Conservation (phyloP, 2,113 vertebrate species). For the Bucco capensis region DNA sequence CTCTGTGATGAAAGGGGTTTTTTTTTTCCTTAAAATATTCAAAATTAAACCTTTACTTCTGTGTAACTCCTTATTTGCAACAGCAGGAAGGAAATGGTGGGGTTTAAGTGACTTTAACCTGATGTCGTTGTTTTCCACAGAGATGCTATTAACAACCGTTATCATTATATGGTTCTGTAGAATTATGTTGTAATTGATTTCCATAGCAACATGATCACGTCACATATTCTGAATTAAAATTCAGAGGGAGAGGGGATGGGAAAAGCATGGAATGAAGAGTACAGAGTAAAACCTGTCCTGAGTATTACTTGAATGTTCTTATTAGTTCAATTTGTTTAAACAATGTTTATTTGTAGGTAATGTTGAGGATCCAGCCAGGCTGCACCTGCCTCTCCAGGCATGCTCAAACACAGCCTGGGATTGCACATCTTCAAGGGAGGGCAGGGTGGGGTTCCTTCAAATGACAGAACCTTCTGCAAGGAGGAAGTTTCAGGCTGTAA, state of each 20-base stretch:
- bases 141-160: background rate
- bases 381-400: slow-evolving; percentile 56
- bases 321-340: slow-evolving; percentile 45
- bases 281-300: background rate
- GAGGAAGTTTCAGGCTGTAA: slow-evolving; percentile 57
- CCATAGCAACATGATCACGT: background rate
- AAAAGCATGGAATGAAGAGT: background rate
- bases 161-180: background rate
- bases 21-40: background rate
- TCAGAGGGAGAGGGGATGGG: background rate
- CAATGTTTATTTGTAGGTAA: slow-evolving; percentile 31
- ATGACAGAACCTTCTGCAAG: slow-evolving; percentile 34
- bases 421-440: slow-evolving; percentile 51
- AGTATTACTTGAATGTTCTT: slow-evolving; percentile 26
- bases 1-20: background rate
- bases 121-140: background rate
- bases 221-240: background rate
- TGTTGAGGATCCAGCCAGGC: slow-evolving; percentile 35
- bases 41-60: background rate
- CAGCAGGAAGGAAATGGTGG: background rate
- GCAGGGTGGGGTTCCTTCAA: slow-evolving; percentile 42
- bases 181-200: background rate
- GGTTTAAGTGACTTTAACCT: background rate
- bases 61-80: background rate
- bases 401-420: slow-evolving; percentile 42